Conservation (phyloP, 1,140 invertebrate species). For the Nasonia longicornis region DNA sequence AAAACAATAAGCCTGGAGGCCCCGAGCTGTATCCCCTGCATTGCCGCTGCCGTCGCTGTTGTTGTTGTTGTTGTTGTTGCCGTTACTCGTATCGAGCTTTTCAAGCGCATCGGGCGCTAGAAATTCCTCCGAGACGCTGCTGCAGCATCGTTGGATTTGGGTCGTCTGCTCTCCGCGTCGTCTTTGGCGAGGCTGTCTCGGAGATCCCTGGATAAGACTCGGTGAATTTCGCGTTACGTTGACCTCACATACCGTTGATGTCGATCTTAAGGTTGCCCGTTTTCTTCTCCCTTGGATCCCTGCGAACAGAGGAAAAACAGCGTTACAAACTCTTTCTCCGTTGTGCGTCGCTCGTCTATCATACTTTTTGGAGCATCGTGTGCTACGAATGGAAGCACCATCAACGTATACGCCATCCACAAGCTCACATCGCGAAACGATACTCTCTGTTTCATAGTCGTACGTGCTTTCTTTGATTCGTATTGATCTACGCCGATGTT, state of each 20-base stretch:
- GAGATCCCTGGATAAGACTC: slow-evolving; percentile 16
- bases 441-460: neutral
- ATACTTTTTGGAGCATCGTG: neutral
- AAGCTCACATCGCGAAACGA: neutral
- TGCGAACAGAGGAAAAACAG: slow-evolving; percentile 61
- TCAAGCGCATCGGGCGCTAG: neutral
- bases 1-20: slow-evolving; percentile 7
- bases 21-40: neutral
- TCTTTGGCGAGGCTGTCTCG: neutral
- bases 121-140: too few species aligned
- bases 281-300: slow-evolving; percentile 79
- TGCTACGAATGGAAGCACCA: neutral
- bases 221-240: slow-evolving; percentile 10
- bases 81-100: neutral
- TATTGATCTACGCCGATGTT: neutral
- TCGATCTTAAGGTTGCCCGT: slow-evolving; percentile 76
- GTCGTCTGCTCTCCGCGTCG: neutral
- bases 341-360: neutral
- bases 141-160: neutral
- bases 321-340: neutral
- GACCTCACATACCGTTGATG: slow-evolving; percentile 65
- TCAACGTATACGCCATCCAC: neutral
- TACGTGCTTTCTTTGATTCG: neutral
- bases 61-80: neutral
- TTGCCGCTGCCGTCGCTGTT: neutral